A percentile compares a stretch with the other conserved stretches of the same genome.
phyloP scores from a whole-genome alignment of 2,888 invertebrate species.

The Amblyjoppa proteus region DNA sequence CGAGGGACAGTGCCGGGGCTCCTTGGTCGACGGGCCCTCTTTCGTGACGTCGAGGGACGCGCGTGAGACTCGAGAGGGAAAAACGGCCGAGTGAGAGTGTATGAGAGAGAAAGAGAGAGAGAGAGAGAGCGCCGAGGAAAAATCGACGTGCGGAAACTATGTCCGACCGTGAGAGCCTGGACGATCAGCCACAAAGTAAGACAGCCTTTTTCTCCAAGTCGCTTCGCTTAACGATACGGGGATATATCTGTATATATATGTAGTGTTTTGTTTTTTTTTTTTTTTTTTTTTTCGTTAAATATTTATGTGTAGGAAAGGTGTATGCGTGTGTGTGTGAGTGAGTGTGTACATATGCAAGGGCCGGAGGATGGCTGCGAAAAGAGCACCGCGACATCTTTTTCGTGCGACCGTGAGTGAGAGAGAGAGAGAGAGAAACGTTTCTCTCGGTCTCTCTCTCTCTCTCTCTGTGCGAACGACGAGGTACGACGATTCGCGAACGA shows the following conservation, averaged over 20 bases:
- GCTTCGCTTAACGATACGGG: not conserved
- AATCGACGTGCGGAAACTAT: conserved; percentile 76
- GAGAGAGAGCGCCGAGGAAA: conserved; percentile 48
- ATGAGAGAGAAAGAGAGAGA: conserved; percentile 48
- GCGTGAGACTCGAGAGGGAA: conserved; percentile 67
- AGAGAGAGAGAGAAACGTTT: too few species aligned
- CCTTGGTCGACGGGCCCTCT: conserved; percentile 72
- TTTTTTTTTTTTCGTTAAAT: not conserved
- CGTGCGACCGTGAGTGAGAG: not conserved
- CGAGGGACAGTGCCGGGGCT: conserved; percentile 69
- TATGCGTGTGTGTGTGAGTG: not conserved
- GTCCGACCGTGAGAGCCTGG: conserved; percentile 84
- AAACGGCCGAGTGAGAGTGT: conserved; percentile 63
- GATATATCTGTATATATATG: conserved; percentile 6
- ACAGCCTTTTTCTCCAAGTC: conserved; percentile 31
- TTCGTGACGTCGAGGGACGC: conserved; percentile 73
- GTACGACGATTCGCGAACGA: too few species aligned
- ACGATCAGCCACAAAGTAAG: conserved; percentile 85
- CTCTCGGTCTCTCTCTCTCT: not conserved
- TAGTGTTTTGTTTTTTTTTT: not conserved
- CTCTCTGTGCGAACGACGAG: not conserved
- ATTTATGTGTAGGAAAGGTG: not conserved
- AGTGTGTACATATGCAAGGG: not conserved
- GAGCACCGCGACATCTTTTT: conserved; percentile 39
- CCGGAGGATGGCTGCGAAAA: not conserved